Evolutionary conservation across 2,888 invertebrate genomes (phyloP).

Genomic region (Cantharis rufa): DNA sequence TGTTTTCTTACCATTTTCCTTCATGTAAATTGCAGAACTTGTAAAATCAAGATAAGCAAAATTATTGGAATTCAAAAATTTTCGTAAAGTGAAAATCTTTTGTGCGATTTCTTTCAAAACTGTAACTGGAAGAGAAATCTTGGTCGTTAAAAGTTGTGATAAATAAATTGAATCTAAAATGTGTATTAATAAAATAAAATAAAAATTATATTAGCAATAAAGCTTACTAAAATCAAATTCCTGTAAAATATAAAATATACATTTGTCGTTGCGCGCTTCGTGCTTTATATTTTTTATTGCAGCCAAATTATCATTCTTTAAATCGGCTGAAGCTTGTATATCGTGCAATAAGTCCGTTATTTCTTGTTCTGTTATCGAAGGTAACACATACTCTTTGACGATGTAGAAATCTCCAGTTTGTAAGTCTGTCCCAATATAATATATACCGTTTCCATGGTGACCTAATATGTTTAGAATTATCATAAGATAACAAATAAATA

Average conservation of each 20-base stretch:
- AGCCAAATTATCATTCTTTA: slow-evolving; percentile 73
- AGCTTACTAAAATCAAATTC: slow-evolving; percentile 65
- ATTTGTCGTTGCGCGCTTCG: slow-evolving; percentile 61
- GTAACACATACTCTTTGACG: background rate
- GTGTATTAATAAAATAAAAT: background rate
- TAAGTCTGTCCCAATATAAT: background rate
- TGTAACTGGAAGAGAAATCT: slow-evolving; percentile 56
- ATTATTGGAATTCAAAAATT: slow-evolving; percentile 78
- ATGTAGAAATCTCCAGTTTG: background rate
- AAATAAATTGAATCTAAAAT: slow-evolving; percentile 47
- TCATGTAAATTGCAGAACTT: slow-evolving; percentile 74
- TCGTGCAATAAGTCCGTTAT: slow-evolving; percentile 24
- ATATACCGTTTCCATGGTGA: background rate
- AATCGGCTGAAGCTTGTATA: slow-evolving; percentile 58
- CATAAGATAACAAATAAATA: too few species aligned
- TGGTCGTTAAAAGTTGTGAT: slow-evolving; percentile 56
- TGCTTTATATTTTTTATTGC: slow-evolving; percentile 76
- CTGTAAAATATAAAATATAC: slow-evolving; percentile 70
- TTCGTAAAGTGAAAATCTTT: slow-evolving; percentile 74
- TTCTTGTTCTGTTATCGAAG: background rate
- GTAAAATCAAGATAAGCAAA: slow-evolving; percentile 81
- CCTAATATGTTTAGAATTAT: background rate
- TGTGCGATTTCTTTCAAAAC: slow-evolving; percentile 68
- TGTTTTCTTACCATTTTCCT: slow-evolving; percentile 59
- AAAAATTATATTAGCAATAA: background rate